Conservation (phyloP, 2,113 vertebrate species). For the Sturnira hondurensis region DNA sequence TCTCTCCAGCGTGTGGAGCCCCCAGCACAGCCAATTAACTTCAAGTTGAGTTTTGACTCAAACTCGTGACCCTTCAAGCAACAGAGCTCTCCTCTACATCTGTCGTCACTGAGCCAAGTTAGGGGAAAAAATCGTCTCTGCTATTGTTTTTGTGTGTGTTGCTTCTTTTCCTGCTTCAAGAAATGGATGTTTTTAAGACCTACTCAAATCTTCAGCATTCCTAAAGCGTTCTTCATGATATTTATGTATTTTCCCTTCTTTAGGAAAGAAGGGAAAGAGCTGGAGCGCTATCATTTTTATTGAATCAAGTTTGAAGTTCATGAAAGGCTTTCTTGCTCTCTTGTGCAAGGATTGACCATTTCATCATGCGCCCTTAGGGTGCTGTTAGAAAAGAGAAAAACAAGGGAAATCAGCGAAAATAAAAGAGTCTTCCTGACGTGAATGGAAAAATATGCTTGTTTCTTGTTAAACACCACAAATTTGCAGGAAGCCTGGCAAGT, state of each 20-base stretch:
- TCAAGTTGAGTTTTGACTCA: constrained; percentile 83
- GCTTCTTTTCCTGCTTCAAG: constrained; percentile 53
- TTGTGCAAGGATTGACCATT: constrained; percentile 78
- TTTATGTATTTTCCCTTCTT: constrained; percentile 77
- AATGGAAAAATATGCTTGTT: constrained; percentile 82
- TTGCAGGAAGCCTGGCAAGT: constrained; percentile 78
- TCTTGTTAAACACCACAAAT: constrained; percentile 84
- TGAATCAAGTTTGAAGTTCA: constrained; percentile 82
- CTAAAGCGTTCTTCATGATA: constrained; percentile 77
- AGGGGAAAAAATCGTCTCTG: constrained; percentile 59
- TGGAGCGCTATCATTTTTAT: constrained; percentile 78
- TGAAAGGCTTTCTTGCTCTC: constrained; percentile 78
- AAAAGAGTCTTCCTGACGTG: constrained; percentile 82
- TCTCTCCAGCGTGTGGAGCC: constrained; percentile 76
- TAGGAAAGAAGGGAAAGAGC: constrained; percentile 62
- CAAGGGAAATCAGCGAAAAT: constrained; percentile 82
- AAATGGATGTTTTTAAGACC: constrained; percentile 52
- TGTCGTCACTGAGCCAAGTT: constrained; percentile 78
- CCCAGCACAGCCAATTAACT: constrained; percentile 81
- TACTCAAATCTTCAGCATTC: constrained; percentile 70
- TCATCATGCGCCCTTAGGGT: constrained; percentile 82
- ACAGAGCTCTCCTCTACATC: constrained; percentile 74
- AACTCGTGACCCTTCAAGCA: constrained; percentile 79
- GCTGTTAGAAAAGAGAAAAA: constrained; percentile 80
- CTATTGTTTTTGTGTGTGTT: constrained; percentile 69